Evolutionary conservation across 2,797 vertebrate genomes (phyloP), one percentile per base, ranked within the genome.

Genomic region (Periparus ater): DNA sequence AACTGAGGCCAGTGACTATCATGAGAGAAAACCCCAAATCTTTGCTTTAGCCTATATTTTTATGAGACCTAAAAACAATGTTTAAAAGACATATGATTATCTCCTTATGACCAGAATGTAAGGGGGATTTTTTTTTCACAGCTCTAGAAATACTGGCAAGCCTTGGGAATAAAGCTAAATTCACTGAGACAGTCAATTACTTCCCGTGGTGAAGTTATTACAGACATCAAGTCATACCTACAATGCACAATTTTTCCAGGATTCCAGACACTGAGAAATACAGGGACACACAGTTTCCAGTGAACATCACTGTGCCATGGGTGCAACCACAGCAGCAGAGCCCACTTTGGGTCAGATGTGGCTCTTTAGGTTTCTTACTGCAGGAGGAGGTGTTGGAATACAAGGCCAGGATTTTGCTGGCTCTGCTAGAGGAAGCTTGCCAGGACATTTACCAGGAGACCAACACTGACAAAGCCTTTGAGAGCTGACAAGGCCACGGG

Each of bases 401-500:
- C 0, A 1, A 88, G 60, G 88, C 73, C 88, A 90, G 9, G 40
- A 36, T 79, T 91, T 40, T 90, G 79, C 94, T 89, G 51, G 47
- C 85, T 94, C 50, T 91, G 92, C 76, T 88, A 2, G 48, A 81
- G 91, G 76, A 93, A 91, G 60, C 29, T 91, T 94, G 82, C 82
- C 92, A 70, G 47, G 1, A 44, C 42, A 0, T 60, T 71, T 85
- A 75, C 89, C 55, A 76, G 70, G 1, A 76, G 73, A 78, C 60
- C 89, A 91, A 44, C 53, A 13, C 38, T 3, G 51, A 96, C 91
- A 88, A 91, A 89, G 72, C 62, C 82, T 88, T 20, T 36, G 73
- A 92, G 91, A 88, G 82, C 85, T 88, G 92, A 91, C 96, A 89
- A 89, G 91, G 91, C 84, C 92, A 54, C 2, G 34, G 89, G 65